These are phyloP conservation scores for Spinus pinus DNA, from an alignment of 2,797 vertebrate species.

Conservation along the genomic window DNA sequence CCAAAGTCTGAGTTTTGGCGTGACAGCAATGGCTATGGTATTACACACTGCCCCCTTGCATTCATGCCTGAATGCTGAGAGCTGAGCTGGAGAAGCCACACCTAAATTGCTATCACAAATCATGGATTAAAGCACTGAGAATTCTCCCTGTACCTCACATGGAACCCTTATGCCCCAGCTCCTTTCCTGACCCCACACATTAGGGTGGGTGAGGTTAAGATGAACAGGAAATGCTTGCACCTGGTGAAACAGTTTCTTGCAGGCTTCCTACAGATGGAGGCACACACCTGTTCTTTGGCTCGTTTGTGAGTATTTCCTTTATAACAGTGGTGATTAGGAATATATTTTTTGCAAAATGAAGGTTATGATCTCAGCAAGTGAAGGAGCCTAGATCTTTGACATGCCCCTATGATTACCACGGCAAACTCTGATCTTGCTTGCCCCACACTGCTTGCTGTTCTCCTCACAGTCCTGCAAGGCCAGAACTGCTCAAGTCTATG, in stretches of 20 bases:
- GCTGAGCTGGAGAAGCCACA: background rate
- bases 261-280: background rate
- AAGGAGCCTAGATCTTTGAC: background rate
- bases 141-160: background rate
- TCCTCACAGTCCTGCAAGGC: background rate
- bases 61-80: background rate
- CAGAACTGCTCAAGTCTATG: background rate
- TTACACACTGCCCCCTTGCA: background rate
- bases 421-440: background rate
- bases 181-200: background rate
- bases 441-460: background rate
- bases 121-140: background rate
- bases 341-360: background rate
- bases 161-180: background rate
- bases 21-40: background rate
- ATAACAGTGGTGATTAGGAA: background rate
- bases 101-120: background rate
- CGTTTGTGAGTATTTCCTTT: background rate
- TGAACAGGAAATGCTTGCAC: background rate
- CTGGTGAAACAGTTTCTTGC: background rate
- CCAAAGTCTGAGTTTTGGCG: background rate
- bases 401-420: background rate
- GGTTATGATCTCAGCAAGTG: background rate
- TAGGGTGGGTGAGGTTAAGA: background rate
- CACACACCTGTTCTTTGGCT: background rate